Evolutionary conservation across 2,888 invertebrate species (phyloP).

Genomic region (Noctua comes): DNA sequence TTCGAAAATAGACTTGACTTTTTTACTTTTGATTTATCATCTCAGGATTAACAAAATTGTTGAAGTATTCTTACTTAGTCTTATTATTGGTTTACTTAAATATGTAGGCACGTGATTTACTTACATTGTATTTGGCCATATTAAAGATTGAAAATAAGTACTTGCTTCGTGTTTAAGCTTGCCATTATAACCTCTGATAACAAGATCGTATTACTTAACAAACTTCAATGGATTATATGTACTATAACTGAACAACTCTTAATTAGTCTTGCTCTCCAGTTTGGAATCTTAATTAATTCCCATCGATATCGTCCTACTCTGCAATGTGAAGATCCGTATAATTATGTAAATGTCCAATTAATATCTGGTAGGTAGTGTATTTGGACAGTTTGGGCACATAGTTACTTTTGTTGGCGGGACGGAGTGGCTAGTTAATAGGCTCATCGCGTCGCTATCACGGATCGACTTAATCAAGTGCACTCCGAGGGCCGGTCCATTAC

Average conservation of each 20-base stretch:
- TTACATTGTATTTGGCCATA: neutral
- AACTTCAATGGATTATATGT: conserved; percentile 37
- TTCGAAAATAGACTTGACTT: conserved; percentile 61
- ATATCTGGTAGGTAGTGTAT: conserved; percentile 48
- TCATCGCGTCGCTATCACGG: conserved; percentile 76
- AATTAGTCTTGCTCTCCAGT: conserved; percentile 53
- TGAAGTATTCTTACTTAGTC: neutral
- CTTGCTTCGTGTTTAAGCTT: neutral
- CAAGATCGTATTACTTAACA: conserved; percentile 24
- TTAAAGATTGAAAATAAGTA: neutral
- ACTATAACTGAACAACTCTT: conserved; percentile 47
- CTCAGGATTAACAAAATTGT: conserved; percentile 27
- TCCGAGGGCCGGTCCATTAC: conserved; percentile 77
- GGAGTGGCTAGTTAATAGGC: conserved; percentile 74
- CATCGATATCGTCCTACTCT: conserved; percentile 40
- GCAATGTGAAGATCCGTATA: conserved; percentile 44
- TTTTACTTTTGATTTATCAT: conserved; percentile 17
- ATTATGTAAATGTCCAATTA: conserved; percentile 63
- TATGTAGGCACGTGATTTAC: neutral
- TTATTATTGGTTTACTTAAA: conserved; percentile 7
- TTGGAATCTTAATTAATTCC: conserved; percentile 52
- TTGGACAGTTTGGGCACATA: conserved; percentile 38
- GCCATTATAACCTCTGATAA: conserved; percentile 3
- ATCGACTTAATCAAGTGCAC: conserved; percentile 83
- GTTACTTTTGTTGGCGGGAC: conserved; percentile 62